phyloP scores from a whole-genome alignment of 2,113 vertebrate genomes.

The Zapus hudsonius region DNA sequence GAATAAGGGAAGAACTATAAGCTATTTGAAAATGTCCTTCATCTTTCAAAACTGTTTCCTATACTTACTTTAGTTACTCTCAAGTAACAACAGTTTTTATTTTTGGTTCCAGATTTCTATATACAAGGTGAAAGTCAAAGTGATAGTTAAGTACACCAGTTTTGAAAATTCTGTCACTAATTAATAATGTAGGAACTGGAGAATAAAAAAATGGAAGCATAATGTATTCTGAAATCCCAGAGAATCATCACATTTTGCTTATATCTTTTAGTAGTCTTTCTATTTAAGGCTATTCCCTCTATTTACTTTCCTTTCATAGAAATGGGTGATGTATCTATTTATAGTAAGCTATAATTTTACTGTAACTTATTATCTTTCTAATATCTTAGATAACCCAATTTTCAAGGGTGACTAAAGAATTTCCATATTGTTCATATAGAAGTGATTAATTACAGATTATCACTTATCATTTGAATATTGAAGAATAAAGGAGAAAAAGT shows the following conservation, averaged over 20 bases:
- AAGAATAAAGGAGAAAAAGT: slow-evolving; percentile 28
- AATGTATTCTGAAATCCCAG: slow-evolving; percentile 21
- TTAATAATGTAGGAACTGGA: slow-evolving; percentile 4
- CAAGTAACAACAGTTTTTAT: neutral
- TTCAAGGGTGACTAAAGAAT: neutral
- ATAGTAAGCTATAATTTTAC: slow-evolving; percentile 11
- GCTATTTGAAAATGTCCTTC: neutral
- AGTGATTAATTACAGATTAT: slow-evolving; percentile 22
- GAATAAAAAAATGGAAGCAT: neutral
- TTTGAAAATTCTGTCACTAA: slow-evolving; percentile 23
- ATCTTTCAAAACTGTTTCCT: slow-evolving; percentile 10
- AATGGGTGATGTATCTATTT: slow-evolving; percentile 34
- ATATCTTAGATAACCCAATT: slow-evolving; percentile 1
- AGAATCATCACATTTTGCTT: neutral
- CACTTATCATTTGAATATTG: slow-evolving; percentile 29
- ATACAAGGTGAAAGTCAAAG: neutral
- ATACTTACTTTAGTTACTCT: neutral
- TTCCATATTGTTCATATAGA: slow-evolving; percentile 7
- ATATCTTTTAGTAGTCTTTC: neutral
- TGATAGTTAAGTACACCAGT: neutral
- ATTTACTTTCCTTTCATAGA: neutral
- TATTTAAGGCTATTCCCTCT: too few species aligned
- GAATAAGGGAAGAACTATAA: neutral
- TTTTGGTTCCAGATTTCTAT: slow-evolving; percentile 11
- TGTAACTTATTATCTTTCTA: slow-evolving; percentile 32